Percentiles rank a stretch among this genome's conserved stretches.
Evolutionary conservation across 2,113 vertebrate genomes (phyloP).

Genomic region (Oryzias woworae): DNA sequence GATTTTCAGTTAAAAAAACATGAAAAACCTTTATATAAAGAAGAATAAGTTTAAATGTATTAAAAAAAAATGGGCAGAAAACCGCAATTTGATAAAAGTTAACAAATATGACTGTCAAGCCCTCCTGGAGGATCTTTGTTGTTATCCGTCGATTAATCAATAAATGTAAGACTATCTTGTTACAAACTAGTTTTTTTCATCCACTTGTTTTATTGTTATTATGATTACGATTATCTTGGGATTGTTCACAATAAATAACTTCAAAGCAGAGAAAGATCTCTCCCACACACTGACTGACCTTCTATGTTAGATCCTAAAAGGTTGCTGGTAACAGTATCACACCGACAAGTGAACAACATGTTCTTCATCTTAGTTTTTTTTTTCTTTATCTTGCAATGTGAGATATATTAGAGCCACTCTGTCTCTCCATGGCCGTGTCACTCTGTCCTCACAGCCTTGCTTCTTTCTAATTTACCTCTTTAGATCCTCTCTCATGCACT

Average conservation of each 20-base stretch:
- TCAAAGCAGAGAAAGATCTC: background rate
- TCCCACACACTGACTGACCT: slow-evolving; percentile 25
- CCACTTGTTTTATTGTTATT: background rate
- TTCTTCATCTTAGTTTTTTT: slow-evolving; percentile 56
- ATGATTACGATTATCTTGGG: background rate
- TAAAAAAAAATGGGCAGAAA: no score
- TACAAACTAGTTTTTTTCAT: background rate
- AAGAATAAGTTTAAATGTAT: no score
- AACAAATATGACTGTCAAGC: background rate
- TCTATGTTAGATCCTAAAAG: slow-evolving; percentile 39
- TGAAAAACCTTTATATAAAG: no score
- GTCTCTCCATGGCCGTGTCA: slow-evolving; percentile 76
- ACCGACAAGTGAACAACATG: slow-evolving; percentile 54
- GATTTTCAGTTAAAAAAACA: no score
- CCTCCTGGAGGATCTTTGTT: no score
- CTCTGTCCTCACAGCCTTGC: slow-evolving; percentile 72
- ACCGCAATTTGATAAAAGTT: background rate
- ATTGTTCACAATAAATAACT: background rate
- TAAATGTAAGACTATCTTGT: background rate
- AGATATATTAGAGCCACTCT: slow-evolving; percentile 71
- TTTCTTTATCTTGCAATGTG: slow-evolving; percentile 65
- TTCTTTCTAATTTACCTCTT: slow-evolving; percentile 52
- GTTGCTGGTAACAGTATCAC: slow-evolving; percentile 66
- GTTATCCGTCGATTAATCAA: no score
- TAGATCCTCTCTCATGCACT: slow-evolving; percentile 15